phyloP scores from a whole-genome alignment of 1,140 invertebrate species.

The Drosophila sproati region DNA sequence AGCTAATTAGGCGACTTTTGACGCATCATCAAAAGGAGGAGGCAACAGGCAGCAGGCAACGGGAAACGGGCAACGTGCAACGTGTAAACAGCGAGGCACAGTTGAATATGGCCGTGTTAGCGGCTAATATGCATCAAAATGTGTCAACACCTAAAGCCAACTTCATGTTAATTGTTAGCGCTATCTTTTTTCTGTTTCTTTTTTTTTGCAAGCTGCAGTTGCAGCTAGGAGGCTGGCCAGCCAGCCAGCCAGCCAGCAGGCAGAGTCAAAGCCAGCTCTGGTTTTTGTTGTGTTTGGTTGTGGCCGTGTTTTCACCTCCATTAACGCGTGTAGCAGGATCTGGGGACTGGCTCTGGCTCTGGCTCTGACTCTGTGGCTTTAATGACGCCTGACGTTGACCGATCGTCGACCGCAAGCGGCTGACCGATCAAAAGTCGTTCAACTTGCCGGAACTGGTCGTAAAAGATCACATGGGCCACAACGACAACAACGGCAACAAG shows the following conservation, averaged over 20 bases:
- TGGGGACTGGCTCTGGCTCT: slow-evolving; percentile 41
- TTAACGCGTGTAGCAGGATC: slow-evolving; percentile 33
- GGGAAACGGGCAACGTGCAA: not conserved
- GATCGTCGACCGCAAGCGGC: slow-evolving; percentile 81
- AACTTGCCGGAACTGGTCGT: slow-evolving; percentile 82
- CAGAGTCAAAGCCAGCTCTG: slow-evolving; percentile 18
- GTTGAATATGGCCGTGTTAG: slow-evolving; percentile 29
- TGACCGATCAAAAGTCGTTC: slow-evolving; percentile 82
- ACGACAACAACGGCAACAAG: slow-evolving; percentile 5
- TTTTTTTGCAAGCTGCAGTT: not conserved
- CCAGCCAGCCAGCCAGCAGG: no score
- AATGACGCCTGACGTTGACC: slow-evolving; percentile 80
- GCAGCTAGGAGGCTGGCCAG: slow-evolving; percentile 1
- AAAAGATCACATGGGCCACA: slow-evolving; percentile 74
- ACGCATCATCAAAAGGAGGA: slow-evolving; percentile 34
- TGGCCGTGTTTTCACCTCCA: slow-evolving; percentile 32
- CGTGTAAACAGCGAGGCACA: not conserved
- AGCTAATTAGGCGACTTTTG: slow-evolving; percentile 78
- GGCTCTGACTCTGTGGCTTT: slow-evolving; percentile 36
- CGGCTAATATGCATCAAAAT: slow-evolving; percentile 80
- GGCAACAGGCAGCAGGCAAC: not conserved
- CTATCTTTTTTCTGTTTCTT: slow-evolving; percentile 29
- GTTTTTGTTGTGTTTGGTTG: not conserved
- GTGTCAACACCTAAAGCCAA: slow-evolving; percentile 75
- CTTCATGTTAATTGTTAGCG: slow-evolving; percentile 75